Conservation (phyloP, 2,797 vertebrate genomes). For the Phalanger gymnotis region DNA sequence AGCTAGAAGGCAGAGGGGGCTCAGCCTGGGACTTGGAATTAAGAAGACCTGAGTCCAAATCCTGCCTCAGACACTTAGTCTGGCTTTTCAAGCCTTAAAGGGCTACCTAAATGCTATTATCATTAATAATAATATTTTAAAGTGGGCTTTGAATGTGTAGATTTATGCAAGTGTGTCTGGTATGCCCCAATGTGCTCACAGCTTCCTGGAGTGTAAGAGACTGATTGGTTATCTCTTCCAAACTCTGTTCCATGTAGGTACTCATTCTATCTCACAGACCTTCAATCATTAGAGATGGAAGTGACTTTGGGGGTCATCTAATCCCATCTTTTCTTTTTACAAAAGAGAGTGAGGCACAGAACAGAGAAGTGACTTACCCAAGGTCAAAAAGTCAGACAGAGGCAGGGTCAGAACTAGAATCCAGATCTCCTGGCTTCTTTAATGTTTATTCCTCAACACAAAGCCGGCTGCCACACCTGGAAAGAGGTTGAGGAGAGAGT, state of each 20-base stretch:
- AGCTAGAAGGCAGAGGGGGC: neutral
- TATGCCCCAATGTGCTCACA: neutral
- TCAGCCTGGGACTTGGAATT: neutral
- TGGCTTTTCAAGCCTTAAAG: neutral
- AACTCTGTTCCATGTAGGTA: neutral
- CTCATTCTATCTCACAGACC: neutral
- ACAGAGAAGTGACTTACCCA: neutral
- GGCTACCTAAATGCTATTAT: neutral
- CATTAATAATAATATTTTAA: neutral
- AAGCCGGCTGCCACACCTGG: neutral
- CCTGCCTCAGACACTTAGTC: neutral
- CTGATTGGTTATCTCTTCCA: neutral
- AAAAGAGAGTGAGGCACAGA: neutral
- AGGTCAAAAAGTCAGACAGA: neutral
- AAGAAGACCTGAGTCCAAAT: neutral
- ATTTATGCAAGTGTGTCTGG: neutral
- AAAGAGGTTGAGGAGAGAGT: neutral
- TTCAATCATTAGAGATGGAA: neutral
- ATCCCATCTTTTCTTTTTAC: neutral
- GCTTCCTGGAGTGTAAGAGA: neutral
- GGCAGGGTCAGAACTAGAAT: neutral
- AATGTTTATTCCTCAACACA: neutral
- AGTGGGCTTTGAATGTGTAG: neutral
- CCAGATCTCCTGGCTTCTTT: neutral
- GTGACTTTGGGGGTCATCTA: neutral